Evolutionary conservation across 1,140 invertebrate genomes (phyloP), one percentile per base, ranked within the genome.

Genomic region (Phymorhynchus buccinoides): DNA sequence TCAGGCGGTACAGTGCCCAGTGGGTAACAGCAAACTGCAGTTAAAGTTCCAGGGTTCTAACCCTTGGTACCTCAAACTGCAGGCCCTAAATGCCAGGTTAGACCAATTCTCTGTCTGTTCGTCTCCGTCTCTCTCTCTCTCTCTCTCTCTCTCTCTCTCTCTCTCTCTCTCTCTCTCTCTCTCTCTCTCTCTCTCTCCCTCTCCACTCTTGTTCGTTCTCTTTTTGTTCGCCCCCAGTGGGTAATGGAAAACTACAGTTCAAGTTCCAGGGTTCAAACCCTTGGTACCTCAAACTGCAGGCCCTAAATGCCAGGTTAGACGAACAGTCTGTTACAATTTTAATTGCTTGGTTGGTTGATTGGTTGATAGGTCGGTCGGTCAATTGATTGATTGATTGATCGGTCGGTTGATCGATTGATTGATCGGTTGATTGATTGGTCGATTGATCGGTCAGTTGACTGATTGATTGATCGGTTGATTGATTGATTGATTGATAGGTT

Each of bases 1-100:
- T 22, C 87, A 89, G 52, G 91, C 90, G n/a, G 87, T 91, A 3
- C 91, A 90, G 79, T 91, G 91, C 86, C 91, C 91, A 9, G 90
- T 91, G 16, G 90, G 89, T 0, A 87, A 86, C 77, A 84, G 84
- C 12, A 88, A 87, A 14, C 87, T 91, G 12, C 86, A 91, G 56
- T 91, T 90, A 79, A 88, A 86, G 83, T 89, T 91, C 42, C 87
- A 91, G 79, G 91, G 91, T n/a, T 89, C 87, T 27, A 90, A 84
- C n/a, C 79, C 68, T 1, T 86, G 52, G 30, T 83, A 81, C 39
- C 37, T 84, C 2, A 84, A 85, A 18, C 39, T 78, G 62, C 84
- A 79, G 22, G 68, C 83, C 73, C 62, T 52, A 1, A 84, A 84
- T n/a, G 73, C 56, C 44, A 78, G 80, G 73, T 80, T 78, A 16